These are phyloP conservation scores for Isaurus tuberculatus DNA, from an alignment of 92 coral and sea anemone species.

Conservation along the genomic window DNA sequence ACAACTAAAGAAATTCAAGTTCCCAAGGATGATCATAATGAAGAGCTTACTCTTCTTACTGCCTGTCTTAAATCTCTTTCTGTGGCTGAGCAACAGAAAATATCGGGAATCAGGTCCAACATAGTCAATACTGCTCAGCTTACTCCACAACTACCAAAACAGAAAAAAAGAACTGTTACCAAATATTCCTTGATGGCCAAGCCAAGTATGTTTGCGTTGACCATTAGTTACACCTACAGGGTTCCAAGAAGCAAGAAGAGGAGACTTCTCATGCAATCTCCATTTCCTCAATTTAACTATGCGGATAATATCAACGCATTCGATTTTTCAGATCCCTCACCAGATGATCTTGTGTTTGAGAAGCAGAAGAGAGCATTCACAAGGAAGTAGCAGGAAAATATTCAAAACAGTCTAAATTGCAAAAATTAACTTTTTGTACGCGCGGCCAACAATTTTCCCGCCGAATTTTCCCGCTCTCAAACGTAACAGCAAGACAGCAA, in stretches of 20 bases:
- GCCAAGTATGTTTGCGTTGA: slow-evolving; percentile 74
- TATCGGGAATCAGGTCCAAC: neutral
- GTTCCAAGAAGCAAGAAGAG: neutral
- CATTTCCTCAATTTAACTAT: slow-evolving; percentile 12
- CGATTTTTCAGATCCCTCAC: slow-evolving; percentile 83
- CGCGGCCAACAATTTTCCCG: too few species aligned
- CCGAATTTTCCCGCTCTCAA: too few species aligned
- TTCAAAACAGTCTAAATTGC: too few species aligned
- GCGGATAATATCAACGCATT: slow-evolving; percentile 54
- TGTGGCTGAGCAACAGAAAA: neutral
- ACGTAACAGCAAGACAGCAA: too few species aligned
- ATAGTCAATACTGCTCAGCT: neutral
- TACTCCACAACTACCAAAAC: neutral
- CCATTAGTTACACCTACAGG: slow-evolving; percentile 58
- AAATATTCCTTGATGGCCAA: slow-evolving; percentile 39
- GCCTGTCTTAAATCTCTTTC: slow-evolving; percentile 30
- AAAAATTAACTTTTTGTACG: too few species aligned
- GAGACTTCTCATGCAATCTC: neutral
- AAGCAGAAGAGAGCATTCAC: slow-evolving; percentile 78
- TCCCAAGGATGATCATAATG: neutral
- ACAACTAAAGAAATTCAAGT: neutral
- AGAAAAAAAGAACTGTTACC: neutral
- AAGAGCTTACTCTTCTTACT: neutral
- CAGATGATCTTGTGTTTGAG: slow-evolving; percentile 81
- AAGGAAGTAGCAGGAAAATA: slow-evolving; percentile 38